These are phyloP conservation scores for Mesitornis unicolor DNA, from an alignment of 2,113 vertebrate genomes.

Conservation along the genomic window DNA sequence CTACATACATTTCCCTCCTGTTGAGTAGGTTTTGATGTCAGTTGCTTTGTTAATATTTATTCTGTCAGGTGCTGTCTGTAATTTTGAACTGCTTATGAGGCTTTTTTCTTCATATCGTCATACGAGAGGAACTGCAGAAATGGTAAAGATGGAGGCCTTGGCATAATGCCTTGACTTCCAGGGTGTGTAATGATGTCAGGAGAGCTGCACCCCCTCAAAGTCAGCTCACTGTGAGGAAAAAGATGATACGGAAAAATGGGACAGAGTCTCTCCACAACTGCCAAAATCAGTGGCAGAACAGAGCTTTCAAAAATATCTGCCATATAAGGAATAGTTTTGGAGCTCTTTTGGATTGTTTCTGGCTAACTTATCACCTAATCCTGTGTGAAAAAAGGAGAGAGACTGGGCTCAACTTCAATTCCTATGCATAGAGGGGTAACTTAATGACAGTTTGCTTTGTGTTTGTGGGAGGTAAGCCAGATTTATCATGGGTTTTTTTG, in stretches of 20 bases:
- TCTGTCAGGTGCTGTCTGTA: not conserved
- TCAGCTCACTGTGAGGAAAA: not conserved
- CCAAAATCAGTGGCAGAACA: not conserved
- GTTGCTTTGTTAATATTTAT: not conserved
- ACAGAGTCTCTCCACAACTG: not conserved
- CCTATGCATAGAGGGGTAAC: not conserved
- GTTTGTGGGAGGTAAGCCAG: constrained; percentile 33
- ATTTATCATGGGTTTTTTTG: not conserved
- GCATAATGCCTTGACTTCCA: not conserved
- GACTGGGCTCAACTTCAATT: constrained; percentile 42
- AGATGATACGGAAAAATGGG: not conserved
- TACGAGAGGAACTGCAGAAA: not conserved
- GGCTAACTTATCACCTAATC: constrained; percentile 45
- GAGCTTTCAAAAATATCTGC: not conserved
- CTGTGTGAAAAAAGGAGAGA: constrained; percentile 35
- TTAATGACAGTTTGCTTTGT: constrained; percentile 45
- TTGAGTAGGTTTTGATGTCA: constrained; percentile 23
- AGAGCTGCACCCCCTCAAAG: not conserved
- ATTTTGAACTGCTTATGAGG: not conserved
- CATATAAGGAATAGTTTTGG: constrained; percentile 21
- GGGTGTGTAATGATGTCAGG: not conserved
- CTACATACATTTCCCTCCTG: not conserved
- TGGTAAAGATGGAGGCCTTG: not conserved
- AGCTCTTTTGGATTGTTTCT: constrained; percentile 22
- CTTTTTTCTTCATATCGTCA: not conserved